These are phyloP conservation scores for Nannobrachium achirus DNA, from an alignment of 2,113 vertebrate species.

Conservation along the genomic window DNA sequence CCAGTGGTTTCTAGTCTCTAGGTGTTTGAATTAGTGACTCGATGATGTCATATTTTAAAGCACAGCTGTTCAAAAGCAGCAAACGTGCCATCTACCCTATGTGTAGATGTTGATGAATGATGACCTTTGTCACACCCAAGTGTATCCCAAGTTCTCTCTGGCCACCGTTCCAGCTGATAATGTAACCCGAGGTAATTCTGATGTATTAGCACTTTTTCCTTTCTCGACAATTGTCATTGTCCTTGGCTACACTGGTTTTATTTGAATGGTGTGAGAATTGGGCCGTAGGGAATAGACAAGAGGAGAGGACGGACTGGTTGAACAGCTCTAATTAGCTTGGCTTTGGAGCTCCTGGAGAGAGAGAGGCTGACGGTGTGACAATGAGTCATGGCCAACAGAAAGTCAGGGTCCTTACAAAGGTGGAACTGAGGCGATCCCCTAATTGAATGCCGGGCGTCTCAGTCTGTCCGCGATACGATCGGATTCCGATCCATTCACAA, in stretches of 20 bases:
- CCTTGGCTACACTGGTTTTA: slow-evolving; percentile 56
- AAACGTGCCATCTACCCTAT: no score
- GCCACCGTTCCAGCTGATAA: slow-evolving; percentile 24
- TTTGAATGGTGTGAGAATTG: slow-evolving; percentile 53
- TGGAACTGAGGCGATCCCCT: slow-evolving; percentile 11
- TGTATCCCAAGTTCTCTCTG: background rate
- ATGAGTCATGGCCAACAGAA: slow-evolving; percentile 29
- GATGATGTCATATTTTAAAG: no score
- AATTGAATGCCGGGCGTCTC: slow-evolving; percentile 15
- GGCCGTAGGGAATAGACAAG: slow-evolving; percentile 44
- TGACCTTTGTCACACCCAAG: no score
- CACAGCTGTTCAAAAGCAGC: no score
- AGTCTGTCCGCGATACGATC: background rate
- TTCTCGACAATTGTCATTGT: slow-evolving; percentile 41
- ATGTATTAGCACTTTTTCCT: slow-evolving; percentile 28
- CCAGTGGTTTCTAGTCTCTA: no score
- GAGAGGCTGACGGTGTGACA: slow-evolving; percentile 27
- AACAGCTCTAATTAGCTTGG: slow-evolving; percentile 33
- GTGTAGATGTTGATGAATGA: no score
- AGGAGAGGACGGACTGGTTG: slow-evolving; percentile 36
- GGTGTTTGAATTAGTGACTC: no score
- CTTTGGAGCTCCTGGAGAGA: slow-evolving; percentile 20
- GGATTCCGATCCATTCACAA: slow-evolving; percentile 32
- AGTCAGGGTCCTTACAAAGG: slow-evolving; percentile 18
- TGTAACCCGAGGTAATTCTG: slow-evolving; percentile 50